phyloP scores from a whole-genome alignment of 1,140 invertebrate species.

The Nephotettix cincticeps region DNA sequence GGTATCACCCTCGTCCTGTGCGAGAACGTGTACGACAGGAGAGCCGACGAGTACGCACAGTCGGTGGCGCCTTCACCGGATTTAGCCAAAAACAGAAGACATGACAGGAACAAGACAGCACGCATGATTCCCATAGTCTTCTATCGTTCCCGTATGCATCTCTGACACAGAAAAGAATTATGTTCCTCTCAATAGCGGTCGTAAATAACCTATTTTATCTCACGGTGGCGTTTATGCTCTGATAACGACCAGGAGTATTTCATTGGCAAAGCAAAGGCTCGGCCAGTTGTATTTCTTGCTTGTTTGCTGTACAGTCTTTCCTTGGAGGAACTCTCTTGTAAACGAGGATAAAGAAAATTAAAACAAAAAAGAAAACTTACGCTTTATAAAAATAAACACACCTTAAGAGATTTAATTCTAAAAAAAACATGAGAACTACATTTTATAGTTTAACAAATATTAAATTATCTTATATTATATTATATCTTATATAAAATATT shows the following conservation, averaged over 20 bases:
- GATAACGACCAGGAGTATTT: background rate
- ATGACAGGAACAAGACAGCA: conserved; percentile 9
- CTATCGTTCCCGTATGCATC: conserved; percentile 7
- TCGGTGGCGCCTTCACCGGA: background rate
- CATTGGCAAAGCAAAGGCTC: background rate
- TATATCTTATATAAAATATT: too few relatives aligned
- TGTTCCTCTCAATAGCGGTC: background rate
- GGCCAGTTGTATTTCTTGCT: too few relatives aligned
- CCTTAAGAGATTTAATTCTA: too few relatives aligned
- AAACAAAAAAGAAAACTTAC: too few relatives aligned
- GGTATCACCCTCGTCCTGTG: background rate
- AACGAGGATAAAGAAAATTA: too few relatives aligned
- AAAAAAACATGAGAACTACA: too few relatives aligned
- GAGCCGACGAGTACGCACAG: background rate
- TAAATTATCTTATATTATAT: too few relatives aligned
- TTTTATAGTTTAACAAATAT: too few relatives aligned
- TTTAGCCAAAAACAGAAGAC: conserved; percentile 3
- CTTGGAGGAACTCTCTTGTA: too few relatives aligned
- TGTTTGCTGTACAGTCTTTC: too few relatives aligned
- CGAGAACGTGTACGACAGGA: background rate
- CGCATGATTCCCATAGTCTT: conserved; percentile 9
- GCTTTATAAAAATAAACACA: too few relatives aligned
- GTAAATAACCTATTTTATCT: conserved; percentile 1
- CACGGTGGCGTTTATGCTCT: background rate
- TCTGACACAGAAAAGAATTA: conserved; percentile 7